Evolutionary conservation across 1,140 invertebrate genomes (phyloP), one percentile per base, ranked within the genome.

Genomic region (Zelostemma sp.): DNA sequence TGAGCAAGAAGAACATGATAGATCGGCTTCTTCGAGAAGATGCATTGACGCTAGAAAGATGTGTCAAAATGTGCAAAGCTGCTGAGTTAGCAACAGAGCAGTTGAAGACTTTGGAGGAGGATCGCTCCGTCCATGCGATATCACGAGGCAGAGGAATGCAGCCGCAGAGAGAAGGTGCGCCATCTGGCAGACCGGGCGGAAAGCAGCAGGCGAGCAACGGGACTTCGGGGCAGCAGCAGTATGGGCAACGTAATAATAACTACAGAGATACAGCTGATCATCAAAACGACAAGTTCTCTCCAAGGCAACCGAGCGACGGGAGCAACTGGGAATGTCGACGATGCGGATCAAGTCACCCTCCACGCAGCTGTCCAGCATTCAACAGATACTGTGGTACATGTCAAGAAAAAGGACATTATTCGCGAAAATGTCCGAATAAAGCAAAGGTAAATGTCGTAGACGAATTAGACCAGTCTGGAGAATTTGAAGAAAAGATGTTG

Each of bases 381-480:
- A 43, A 15, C 40, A 43, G 40, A 43, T 15, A 43, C 11, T 43
- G 17, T 16, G 5, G 1, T 1, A 17, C n/a, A 3, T 43, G 14
- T 43, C 5, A 43, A 6, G 1, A 4, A 4, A 43, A 16, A 16
- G 17, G 6, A 14, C 17, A 35, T 35, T 35, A n/a, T n/a, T 2
- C 33, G 33, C 5, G 28, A 33, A 38, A 14, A 4, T 19, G 28
- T 38, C 38, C 47, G n/a, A 12, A 65, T 4, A 33, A 63, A 68
- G 53, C 2, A 63, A 71, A 55, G 58, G 48, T 73, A 75, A 48
- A 43, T 60, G 65, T 70, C 76, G 5, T 48, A 74, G 68, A 57
- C 76, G 35, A 68, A 73, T 14, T 77, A 33, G 79, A 70, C 61
- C 43, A 84, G 21, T 79, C 80, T 40, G 77, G 81, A 51, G 48